Evolutionary conservation across 2,797 vertebrate species (phyloP).

Genomic region (Lagodon rhomboides): DNA sequence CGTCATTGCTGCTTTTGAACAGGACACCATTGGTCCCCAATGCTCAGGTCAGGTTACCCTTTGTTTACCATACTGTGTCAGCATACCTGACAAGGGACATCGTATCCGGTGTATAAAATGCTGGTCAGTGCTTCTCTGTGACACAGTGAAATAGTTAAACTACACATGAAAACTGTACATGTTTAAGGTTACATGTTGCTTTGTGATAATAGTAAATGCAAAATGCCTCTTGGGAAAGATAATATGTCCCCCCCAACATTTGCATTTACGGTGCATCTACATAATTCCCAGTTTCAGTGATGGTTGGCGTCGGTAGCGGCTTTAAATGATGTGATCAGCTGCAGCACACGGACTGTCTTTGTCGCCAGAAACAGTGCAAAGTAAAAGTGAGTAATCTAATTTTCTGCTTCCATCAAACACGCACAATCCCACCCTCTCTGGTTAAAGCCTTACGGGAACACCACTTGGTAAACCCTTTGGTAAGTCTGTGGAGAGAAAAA

Average conservation of each 20-base stretch:
- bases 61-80: constrained; percentile 55
- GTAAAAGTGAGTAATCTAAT: constrained; percentile 77
- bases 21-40: constrained; percentile 65
- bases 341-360: constrained; percentile 48
- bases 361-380: constrained; percentile 63
- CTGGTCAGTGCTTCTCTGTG: constrained; percentile 5
- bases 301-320: constrained; percentile 40
- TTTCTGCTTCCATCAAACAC: constrained; percentile 76
- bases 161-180: neutral
- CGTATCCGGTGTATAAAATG: constrained; percentile 3
- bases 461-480: constrained; percentile 67
- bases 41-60: constrained; percentile 70
- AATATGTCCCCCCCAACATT: neutral
- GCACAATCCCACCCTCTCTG: constrained; percentile 55
- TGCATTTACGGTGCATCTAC: constrained; percentile 19
- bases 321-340: constrained; percentile 50
- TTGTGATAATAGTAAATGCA: neutral
- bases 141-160: neutral
- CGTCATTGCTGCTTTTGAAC: constrained; percentile 53
- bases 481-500: constrained; percentile 55
- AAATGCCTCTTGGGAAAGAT: neutral
- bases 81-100: constrained; percentile 8
- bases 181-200: neutral
- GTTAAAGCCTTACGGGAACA: constrained; percentile 64
- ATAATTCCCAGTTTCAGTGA: constrained; percentile 27